Evolutionary conservation across 2,113 vertebrate species (phyloP), one percentile per base, ranked within the genome.

Genomic region (Thymallus thymallus): DNA sequence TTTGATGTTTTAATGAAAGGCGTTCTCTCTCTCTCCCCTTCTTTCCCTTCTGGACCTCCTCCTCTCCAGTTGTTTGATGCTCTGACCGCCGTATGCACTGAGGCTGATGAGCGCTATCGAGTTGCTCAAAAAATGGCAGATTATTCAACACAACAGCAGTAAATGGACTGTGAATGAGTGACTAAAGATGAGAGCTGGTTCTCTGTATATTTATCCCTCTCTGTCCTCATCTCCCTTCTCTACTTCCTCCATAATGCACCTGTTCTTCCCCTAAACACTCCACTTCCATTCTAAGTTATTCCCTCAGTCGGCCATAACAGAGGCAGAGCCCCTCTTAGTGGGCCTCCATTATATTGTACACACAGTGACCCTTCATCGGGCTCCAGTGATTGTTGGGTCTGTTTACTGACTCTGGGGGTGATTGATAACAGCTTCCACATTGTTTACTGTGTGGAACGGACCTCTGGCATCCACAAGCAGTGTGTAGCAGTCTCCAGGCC

Each of bases 1-100:
- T 91, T 90, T 90, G 90, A 90, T 85, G 87, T 87, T 80, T 76
- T 85, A 84, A 88, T 89, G 78, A 86, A 83, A 84, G 64, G 70
- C 69, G 58, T 82, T 20, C 69, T 51, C 45, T 45, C 70, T 22
- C 70, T 55, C 58, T 46, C 72, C 71, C 67, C 76, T 70, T 81
- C 77, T 68, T 76, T 76, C 56, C 56, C 56, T 22, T 22, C 56
- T 22, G 6, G 76, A 51, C 56, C 56, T 9, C 51, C 68, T 35
- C 14, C 6, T 60, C 56, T 60, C 56, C 56, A 23, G 56, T 60
- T 22, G 56, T 60, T 60, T 60, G n/a, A 60, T 56, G n/a, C n/a
- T 67, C 76, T 81, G 76, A 83, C 78, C 22, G 14, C 75, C 69
- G 78, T 74, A 70, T 77, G 68, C 41, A 62, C 56, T 69, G 46